Percentiles rank a stretch among this genome's conserved stretches.
Conservation (phyloP, 1,140 invertebrate species). For the Ephestia elutella region DNA sequence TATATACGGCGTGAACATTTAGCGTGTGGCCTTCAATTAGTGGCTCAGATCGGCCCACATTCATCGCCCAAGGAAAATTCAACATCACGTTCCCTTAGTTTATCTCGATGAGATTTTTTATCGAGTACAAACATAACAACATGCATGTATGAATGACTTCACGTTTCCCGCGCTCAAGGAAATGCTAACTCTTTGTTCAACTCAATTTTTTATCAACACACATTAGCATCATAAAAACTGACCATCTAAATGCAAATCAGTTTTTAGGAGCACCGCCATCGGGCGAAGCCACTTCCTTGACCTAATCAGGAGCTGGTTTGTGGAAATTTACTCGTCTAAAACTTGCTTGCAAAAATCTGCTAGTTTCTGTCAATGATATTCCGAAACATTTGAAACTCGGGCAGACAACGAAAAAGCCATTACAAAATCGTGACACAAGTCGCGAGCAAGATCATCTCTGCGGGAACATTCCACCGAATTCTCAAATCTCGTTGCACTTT, state of each 20-base stretch:
- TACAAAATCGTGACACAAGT: conserved; percentile 48
- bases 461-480: conserved; percentile 32
- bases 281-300: conserved; percentile 15
- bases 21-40: conserved; percentile 35
- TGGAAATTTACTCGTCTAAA: not conserved
- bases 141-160: conserved; percentile 34
- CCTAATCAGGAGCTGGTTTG: conserved; percentile 8
- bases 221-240: conserved; percentile 41
- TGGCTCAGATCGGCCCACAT: conserved; percentile 35
- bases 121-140: conserved; percentile 11
- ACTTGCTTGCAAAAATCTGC: not conserved
- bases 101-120: conserved; percentile 21
- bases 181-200: conserved; percentile 42
- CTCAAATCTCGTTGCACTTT: conserved; percentile 32
- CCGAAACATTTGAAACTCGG: conserved; percentile 16
- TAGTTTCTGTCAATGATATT: not conserved
- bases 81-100: conserved; percentile 25
- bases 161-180: conserved; percentile 45
- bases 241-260: conserved; percentile 33
- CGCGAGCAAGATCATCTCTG: conserved; percentile 39
- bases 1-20: conserved; percentile 22
- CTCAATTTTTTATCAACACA: conserved; percentile 33
- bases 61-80: conserved; percentile 36
- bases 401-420: conserved; percentile 34
- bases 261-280: conserved; percentile 26